These are phyloP conservation scores for Cercopithecus neglectus DNA, from an alignment of 2,797 vertebrate species.

Conservation along the genomic window DNA sequence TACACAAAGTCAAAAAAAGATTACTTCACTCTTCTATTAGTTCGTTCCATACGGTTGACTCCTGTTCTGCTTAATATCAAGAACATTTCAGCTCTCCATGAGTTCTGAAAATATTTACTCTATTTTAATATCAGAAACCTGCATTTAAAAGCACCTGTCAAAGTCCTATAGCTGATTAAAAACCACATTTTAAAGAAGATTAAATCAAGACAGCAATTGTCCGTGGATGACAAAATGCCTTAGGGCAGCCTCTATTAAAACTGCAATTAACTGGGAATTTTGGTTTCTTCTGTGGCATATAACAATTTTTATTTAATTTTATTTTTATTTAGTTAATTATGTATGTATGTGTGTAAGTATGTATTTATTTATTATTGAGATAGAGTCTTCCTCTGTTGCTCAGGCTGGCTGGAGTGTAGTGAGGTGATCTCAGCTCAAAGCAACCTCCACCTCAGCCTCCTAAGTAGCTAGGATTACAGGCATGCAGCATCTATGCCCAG, in stretches of 20 bases:
- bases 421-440: background rate
- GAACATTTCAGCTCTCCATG: background rate
- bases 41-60: background rate
- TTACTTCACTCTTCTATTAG: background rate
- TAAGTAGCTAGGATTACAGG: background rate
- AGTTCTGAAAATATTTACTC: background rate
- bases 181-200: background rate
- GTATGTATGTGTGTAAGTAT: too few species aligned
- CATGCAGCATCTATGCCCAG: background rate
- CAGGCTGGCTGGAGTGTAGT: background rate
- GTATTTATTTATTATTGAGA: background rate
- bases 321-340: too few species aligned
- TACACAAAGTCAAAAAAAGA: background rate
- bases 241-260: background rate
- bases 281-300: background rate
- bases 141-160: background rate
- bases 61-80: background rate
- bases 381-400: background rate
- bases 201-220: background rate
- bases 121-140: background rate
- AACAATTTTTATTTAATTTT: background rate
- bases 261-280: background rate
- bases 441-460: background rate
- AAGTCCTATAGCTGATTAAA: background rate
- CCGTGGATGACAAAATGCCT: background rate